A percentile compares a stretch with the other conserved stretches of the same genome.
These are phyloP conservation scores for Hemithea aestivaria DNA, from an alignment of 2,888 invertebrate species.

Conservation along the genomic window DNA sequence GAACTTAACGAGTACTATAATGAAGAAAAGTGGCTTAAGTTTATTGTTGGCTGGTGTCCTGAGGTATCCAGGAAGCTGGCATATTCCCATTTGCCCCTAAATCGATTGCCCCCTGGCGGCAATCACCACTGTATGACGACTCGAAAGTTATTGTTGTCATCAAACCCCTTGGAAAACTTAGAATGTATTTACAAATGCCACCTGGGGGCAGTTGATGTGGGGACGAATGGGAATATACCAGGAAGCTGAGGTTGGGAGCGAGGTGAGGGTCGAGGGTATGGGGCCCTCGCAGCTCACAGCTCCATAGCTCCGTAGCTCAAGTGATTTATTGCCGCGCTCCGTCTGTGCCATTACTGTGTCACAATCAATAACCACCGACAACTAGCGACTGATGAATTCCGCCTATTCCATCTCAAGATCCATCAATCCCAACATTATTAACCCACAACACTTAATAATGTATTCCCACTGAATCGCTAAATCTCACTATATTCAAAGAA, in stretches of 20 bases:
- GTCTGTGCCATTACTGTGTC: slow-evolving; percentile 59
- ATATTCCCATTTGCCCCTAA: no score
- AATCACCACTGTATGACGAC: no score
- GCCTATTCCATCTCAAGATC: slow-evolving; percentile 25
- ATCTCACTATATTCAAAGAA: not conserved
- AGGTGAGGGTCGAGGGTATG: not conserved
- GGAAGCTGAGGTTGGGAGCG: not conserved
- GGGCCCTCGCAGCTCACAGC: no score
- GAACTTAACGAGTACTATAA: slow-evolving; percentile 20
- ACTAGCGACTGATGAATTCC: slow-evolving; percentile 50
- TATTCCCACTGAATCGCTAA: no score
- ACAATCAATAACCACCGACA: slow-evolving; percentile 61
- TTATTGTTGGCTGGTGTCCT: slow-evolving; percentile 20
- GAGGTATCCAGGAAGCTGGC: not conserved
- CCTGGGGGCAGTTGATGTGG: no score
- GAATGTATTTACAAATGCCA: no score
- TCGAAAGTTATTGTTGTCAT: no score
- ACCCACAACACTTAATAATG: slow-evolving; percentile 3
- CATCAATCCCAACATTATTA: slow-evolving; percentile 18
- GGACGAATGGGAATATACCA: no score
- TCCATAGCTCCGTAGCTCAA: slow-evolving; percentile 11
- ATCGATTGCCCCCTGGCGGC: no score
- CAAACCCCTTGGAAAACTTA: no score
- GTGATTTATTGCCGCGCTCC: slow-evolving; percentile 59
- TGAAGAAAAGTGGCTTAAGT: slow-evolving; percentile 19